A percentile compares a stretch with the other conserved stretches of the same genome.
Conservation (phyloP, 2,113 vertebrate species). For the Cavia aperea region DNA sequence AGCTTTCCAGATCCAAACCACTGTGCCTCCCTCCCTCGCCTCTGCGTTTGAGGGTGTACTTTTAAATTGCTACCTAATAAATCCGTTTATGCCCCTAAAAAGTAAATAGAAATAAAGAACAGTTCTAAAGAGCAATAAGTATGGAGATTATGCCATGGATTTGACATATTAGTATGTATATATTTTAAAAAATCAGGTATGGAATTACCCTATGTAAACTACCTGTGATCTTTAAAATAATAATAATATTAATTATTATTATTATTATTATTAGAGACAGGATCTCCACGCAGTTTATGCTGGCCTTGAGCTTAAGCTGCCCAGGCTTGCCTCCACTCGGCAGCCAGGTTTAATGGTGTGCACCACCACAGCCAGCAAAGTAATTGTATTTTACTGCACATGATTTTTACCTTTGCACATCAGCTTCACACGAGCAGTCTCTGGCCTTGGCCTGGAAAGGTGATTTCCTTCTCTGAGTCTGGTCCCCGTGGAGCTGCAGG, state of each 20-base stretch:
- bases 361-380: not conserved
- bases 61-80: not conserved
- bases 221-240: not conserved
- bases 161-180: not conserved
- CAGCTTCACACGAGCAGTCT: not conserved
- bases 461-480: not conserved
- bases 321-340: not conserved
- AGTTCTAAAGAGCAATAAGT: not conserved
- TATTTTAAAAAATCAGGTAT: not conserved
- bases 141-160: not conserved
- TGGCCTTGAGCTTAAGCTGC: not conserved
- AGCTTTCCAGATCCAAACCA: not conserved
- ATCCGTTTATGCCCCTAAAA: not conserved
- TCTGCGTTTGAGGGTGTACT: not conserved
- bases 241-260: not conserved
- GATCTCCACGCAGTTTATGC: not conserved
- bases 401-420: not conserved
- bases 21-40: not conserved
- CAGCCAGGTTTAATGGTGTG: not conserved
- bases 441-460: not conserved
- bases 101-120: not conserved
- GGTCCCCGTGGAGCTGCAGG: not conserved
- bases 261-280: not conserved
- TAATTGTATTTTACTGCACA: not conserved
- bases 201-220: constrained; percentile 12